A percentile compares a stretch with the other conserved stretches of the same genome.
Conservation (phyloP, 2,888 invertebrate species). For the Drosophila acutilabella region DNA sequence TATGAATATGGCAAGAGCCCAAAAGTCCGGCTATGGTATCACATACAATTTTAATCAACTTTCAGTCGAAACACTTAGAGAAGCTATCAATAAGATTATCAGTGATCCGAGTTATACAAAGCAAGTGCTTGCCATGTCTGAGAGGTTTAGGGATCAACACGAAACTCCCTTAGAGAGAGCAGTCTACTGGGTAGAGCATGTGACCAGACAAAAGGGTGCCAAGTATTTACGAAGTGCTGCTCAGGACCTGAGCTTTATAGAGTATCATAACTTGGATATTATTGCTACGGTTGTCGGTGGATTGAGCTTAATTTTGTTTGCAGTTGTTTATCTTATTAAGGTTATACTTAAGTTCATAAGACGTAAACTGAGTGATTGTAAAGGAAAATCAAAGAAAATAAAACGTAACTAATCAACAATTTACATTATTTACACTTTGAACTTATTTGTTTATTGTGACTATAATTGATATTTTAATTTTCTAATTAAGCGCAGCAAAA, state of each 20-base stretch:
- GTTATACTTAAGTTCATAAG: slow-evolving; percentile 1
- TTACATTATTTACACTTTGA: not conserved
- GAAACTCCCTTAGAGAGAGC: slow-evolving; percentile 76
- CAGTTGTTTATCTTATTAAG: not conserved
- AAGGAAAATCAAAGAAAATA: slow-evolving; percentile 14
- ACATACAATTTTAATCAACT: slow-evolving; percentile 80
- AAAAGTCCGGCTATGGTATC: slow-evolving; percentile 84
- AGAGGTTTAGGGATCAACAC: slow-evolving; percentile 77
- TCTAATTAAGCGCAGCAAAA: too few relatives aligned
- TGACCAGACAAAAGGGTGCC: slow-evolving; percentile 82
- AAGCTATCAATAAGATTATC: slow-evolving; percentile 68
- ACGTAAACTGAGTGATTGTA: not conserved
- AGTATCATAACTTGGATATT: slow-evolving; percentile 81
- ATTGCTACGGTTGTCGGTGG: slow-evolving; percentile 58
- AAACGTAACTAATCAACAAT: slow-evolving; percentile 25
- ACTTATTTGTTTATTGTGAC: not conserved
- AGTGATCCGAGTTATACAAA: slow-evolving; percentile 58
- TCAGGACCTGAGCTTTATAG: slow-evolving; percentile 74
- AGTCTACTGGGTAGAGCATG: slow-evolving; percentile 82
- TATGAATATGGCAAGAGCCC: slow-evolving; percentile 85
- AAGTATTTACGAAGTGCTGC: slow-evolving; percentile 79
- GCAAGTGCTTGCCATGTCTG: slow-evolving; percentile 62
- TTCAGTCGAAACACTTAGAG: slow-evolving; percentile 74
- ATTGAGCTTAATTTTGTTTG: slow-evolving; percentile 18
- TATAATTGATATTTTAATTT: not conserved